phyloP scores from a whole-genome alignment of 2,888 invertebrate species.

The Drosophila birchii region DNA sequence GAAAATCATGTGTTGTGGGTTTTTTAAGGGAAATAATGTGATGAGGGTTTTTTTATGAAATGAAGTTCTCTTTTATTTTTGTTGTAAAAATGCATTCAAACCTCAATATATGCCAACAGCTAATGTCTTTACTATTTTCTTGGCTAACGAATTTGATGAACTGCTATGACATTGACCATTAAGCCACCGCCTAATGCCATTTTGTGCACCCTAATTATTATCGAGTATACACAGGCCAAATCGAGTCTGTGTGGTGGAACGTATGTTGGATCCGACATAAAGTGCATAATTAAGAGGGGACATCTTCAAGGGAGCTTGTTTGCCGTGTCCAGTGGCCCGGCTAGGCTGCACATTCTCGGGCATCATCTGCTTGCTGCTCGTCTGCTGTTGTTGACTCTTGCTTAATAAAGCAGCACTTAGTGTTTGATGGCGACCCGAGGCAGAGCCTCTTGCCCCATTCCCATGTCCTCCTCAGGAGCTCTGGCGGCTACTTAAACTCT shows the following conservation, averaged over 20 bases:
- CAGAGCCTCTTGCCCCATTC: constrained; percentile 41
- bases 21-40: no score
- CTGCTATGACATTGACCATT: constrained; percentile 6
- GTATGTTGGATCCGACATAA: constrained; percentile 28
- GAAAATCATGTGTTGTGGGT: no score
- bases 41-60: no score
- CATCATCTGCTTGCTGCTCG: constrained; percentile 22
- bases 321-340: constrained; percentile 35
- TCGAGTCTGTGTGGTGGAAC: constrained; percentile 25
- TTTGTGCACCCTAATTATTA: constrained; percentile 53
- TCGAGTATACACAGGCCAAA: constrained; percentile 32
- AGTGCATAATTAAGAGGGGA: constrained; percentile 63
- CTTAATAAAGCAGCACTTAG: constrained; percentile 77
- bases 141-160: background rate
- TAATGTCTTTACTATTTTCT: background rate
- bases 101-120: background rate
- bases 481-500: constrained; percentile 58
- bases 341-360: background rate
- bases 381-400: constrained; percentile 44
- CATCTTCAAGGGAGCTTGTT: constrained; percentile 41
- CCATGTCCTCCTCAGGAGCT: constrained; percentile 24
- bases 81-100: background rate
- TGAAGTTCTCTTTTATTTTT: no score
- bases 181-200: constrained; percentile 42
- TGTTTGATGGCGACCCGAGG: constrained; percentile 50